Evolutionary conservation across 2,888 invertebrate species (phyloP).

Genomic region (Hemaris fuciformis): DNA sequence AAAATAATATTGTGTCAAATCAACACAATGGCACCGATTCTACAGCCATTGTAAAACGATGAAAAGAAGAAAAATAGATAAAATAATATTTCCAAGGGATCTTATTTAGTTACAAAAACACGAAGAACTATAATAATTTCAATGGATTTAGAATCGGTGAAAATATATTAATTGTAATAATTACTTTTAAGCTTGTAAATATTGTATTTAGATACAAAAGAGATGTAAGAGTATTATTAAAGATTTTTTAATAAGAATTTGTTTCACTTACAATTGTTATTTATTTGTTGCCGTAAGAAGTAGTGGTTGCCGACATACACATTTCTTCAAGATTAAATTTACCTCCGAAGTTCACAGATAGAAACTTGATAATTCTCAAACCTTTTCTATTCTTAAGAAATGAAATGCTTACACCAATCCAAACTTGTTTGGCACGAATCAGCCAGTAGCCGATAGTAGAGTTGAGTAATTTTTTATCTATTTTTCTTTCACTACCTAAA

Average conservation of each 20-base stretch:
- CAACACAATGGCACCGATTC: neutral
- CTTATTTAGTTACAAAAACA: neutral
- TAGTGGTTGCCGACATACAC: neutral
- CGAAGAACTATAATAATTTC: neutral
- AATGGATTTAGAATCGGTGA: neutral
- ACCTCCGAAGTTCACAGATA: too few species aligned
- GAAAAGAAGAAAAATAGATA: neutral
- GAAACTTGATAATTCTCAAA: too few species aligned
- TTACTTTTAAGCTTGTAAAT: constrained; percentile 72
- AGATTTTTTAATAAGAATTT: constrained; percentile 53
- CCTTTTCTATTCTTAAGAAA: too few species aligned
- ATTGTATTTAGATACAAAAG: constrained; percentile 76
- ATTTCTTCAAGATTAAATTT: neutral
- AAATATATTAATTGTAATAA: constrained; percentile 18
- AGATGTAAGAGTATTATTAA: constrained; percentile 77
- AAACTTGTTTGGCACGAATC: too few species aligned
- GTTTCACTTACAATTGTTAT: constrained; percentile 3
- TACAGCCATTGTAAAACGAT: neutral
- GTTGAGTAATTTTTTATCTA: too few species aligned
- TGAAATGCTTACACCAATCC: too few species aligned
- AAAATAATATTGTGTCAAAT: constrained; percentile 21
- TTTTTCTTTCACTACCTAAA: too few species aligned
- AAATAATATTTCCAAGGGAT: neutral
- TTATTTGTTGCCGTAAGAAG: too few species aligned
- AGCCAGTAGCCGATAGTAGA: too few species aligned